Conservation (phyloP, 1,140 invertebrate genomes). For the Pseudomyrmex sp. region DNA sequence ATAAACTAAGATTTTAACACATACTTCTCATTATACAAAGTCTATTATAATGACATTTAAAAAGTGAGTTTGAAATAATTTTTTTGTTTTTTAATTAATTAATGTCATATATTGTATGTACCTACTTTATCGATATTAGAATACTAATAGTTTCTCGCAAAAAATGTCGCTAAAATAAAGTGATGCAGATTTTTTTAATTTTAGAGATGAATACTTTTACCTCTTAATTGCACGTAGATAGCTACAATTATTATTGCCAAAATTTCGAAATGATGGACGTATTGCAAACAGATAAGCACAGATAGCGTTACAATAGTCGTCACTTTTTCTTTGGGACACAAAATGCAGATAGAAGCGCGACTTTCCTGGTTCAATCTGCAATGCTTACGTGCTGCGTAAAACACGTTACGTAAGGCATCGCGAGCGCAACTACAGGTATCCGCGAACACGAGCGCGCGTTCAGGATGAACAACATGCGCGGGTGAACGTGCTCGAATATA, state of each 20-base stretch:
- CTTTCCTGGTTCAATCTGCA: constrained; percentile 60
- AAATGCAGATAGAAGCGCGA: constrained; percentile 65
- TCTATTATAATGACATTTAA: too few species aligned
- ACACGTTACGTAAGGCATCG: constrained; percentile 64
- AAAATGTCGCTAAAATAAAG: too few species aligned
- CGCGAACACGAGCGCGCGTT: constrained; percentile 50
- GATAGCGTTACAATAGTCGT: constrained; percentile 52
- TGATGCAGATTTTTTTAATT: too few species aligned
- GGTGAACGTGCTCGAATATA: constrained; percentile 62
- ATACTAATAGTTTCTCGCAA: too few species aligned
- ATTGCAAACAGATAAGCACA: constrained; percentile 27
- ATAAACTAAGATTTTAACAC: too few species aligned
- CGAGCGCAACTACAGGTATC: constrained; percentile 52
- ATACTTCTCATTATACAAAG: too few species aligned
- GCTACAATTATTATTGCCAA: background rate
- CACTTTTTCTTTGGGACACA: constrained; percentile 34
- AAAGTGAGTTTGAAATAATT: too few species aligned
- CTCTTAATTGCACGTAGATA: background rate
- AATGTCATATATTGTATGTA: too few species aligned
- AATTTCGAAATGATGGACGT: background rate
- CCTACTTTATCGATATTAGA: too few species aligned
- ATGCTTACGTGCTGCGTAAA: constrained; percentile 65
- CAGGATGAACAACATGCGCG: constrained; percentile 30
- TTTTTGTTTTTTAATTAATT: too few species aligned
- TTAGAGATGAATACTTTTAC: background rate